These are phyloP conservation scores for Drosophila athabasca DNA, from an alignment of 1,140 invertebrate genomes.

Conservation along the genomic window DNA sequence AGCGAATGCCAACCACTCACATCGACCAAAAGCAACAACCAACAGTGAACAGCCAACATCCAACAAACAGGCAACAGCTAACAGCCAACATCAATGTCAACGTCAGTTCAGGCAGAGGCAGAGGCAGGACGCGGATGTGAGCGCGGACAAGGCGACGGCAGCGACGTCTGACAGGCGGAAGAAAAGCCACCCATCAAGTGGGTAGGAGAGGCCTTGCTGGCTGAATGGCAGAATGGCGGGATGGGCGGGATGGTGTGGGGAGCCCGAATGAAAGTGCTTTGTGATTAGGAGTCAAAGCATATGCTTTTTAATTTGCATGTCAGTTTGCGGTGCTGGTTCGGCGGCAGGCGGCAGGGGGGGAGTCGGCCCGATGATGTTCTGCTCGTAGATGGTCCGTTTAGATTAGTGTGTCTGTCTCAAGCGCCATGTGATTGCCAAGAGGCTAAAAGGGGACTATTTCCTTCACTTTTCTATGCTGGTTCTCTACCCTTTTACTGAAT, in stretches of 20 bases:
- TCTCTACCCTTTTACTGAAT: no score
- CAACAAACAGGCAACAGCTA: conserved; percentile 45
- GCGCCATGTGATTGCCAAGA: background rate
- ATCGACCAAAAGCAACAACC: conserved; percentile 18
- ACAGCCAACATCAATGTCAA: conserved; percentile 76
- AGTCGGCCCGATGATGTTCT: background rate
- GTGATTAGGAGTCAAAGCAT: conserved; percentile 54
- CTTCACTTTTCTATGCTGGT: no score
- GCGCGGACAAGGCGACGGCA: conserved; percentile 57
- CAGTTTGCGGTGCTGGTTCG: conserved; percentile 37
- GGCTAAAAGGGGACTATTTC: background rate
- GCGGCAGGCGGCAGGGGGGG: background rate
- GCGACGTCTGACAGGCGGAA: conserved; percentile 58
- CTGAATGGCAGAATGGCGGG: conserved; percentile 1
- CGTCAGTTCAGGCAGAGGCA: conserved; percentile 52
- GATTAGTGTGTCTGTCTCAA: conserved; percentile 11
- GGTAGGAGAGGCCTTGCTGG: conserved; percentile 8
- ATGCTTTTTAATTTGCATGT: conserved; percentile 66
- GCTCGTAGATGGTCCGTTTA: background rate
- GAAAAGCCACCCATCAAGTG: conserved; percentile 58
- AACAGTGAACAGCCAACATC: conserved; percentile 29
- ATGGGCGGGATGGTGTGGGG: background rate
- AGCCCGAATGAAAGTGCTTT: conserved; percentile 46
- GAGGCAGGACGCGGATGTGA: conserved; percentile 43
- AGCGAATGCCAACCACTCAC: conserved; percentile 54